These are phyloP conservation scores for Dendrolimus pini DNA, from an alignment of 2,888 invertebrate species.

Conservation along the genomic window DNA sequence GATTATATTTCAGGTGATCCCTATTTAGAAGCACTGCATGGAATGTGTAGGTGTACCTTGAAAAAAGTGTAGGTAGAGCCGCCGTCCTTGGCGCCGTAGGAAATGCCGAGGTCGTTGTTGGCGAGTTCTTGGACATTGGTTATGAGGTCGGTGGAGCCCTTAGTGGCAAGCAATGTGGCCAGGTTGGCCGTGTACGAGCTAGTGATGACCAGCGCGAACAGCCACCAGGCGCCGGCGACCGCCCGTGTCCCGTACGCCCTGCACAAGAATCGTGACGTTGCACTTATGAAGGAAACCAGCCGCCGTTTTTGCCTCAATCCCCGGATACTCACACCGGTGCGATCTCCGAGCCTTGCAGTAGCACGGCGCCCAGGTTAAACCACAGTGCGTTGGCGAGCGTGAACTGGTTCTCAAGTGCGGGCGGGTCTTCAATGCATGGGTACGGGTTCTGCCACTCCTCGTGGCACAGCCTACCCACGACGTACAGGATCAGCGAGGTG, in stretches of 20 bases:
- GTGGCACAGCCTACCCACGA: conserved; percentile 88
- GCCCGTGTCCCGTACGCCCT: conserved; percentile 92
- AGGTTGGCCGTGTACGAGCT: conserved; percentile 94
- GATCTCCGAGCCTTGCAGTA: conserved; percentile 92
- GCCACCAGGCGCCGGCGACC: conserved; percentile 91
- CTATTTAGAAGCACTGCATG: too few relatives aligned
- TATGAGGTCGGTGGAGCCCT: conserved; percentile 81
- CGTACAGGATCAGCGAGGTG: conserved; percentile 87
- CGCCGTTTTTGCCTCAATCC: too few relatives aligned
- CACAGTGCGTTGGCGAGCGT: conserved; percentile 90
- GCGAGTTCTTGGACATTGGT: conserved; percentile 89
- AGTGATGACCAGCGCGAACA: conserved; percentile 91
- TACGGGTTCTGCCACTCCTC: conserved; percentile 94
- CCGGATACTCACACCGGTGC: conserved; percentile 87
- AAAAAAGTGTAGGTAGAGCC: conserved; percentile 95
- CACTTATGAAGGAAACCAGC: too few relatives aligned
- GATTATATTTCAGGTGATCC: too few relatives aligned
- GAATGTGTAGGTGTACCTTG: conserved; percentile 69
- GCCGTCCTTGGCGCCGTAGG: conserved; percentile 89
- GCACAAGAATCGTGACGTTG: conserved; percentile 8
- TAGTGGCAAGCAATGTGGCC: conserved; percentile 91
- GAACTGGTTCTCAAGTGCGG: conserved; percentile 89
- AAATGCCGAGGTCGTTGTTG: conserved; percentile 83
- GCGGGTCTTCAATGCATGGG: conserved; percentile 89
- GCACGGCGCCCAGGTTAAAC: conserved; percentile 90